Conservation (phyloP, 1,140 invertebrate genomes). For the Callitettix versicolor region DNA sequence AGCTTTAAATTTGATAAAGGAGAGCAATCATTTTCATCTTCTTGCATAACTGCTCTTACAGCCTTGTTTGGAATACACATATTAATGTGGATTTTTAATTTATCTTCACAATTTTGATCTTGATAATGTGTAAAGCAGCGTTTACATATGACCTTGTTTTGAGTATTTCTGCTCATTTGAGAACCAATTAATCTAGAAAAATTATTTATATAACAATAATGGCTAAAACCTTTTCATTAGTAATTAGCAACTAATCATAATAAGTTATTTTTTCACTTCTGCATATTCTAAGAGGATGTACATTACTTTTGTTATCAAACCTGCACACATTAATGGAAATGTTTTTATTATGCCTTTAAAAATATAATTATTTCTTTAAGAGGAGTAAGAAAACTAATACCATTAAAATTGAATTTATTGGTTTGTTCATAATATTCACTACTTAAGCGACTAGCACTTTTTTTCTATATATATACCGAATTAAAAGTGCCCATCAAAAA, state of each 20-base stretch:
- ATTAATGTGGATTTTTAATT: conserved; percentile 2
- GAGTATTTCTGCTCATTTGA: conserved; percentile 1
- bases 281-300: conserved; percentile 4
- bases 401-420: too few relatives aligned
- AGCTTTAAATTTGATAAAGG: conserved; percentile 8
- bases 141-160: conserved; percentile 5
- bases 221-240: background rate
- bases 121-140: conserved; percentile 11
- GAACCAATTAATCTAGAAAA: background rate
- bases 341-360: too few relatives aligned
- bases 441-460: too few relatives aligned
- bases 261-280: background rate
- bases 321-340: conserved; percentile 11
- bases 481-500: too few relatives aligned
- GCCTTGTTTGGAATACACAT: conserved; percentile 2
- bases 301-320: background rate
- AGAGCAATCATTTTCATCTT: background rate
- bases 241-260: conserved; percentile 3
- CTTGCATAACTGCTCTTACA: background rate
- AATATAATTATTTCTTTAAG: too few relatives aligned
- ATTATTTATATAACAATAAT: conserved; percentile 12
- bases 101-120: background rate
- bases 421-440: too few relatives aligned
- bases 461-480: too few relatives aligned
- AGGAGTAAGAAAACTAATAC: too few relatives aligned